phyloP scores from a whole-genome alignment of 1,140 invertebrate genomes.

The Cotesia glomerata region DNA sequence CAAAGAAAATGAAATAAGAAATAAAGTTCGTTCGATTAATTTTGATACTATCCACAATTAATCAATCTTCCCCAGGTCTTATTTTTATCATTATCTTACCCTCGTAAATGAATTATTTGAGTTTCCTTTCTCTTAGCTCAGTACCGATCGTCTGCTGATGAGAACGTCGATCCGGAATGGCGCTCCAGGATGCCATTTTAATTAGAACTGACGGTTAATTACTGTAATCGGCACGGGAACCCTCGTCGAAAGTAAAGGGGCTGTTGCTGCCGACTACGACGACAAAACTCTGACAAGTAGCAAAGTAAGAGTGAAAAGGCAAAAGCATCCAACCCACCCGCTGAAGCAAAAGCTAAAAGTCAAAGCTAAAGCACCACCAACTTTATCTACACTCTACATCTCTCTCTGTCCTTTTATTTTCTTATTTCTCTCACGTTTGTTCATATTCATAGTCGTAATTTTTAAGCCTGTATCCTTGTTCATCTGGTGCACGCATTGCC shows the following conservation, averaged over 20 bases:
- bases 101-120: neutral
- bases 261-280: neutral
- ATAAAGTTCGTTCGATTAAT: too few relatives aligned
- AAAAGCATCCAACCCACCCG: neutral
- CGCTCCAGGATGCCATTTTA: conserved; percentile 37
- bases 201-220: conserved; percentile 47
- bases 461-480: neutral
- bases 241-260: conserved; percentile 1
- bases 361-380: too few relatives aligned
- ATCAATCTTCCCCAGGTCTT: too few relatives aligned
- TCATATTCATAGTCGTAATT: neutral
- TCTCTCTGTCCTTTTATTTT: neutral
- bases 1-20: too few relatives aligned
- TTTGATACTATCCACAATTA: too few relatives aligned
- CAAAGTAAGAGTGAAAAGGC: conserved; percentile 24
- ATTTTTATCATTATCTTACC: neutral
- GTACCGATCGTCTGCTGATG: neutral
- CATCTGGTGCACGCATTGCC: neutral
- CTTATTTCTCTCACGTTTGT: neutral
- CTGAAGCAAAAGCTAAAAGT: too few relatives aligned
- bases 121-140: neutral
- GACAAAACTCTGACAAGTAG: neutral
- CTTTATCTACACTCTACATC: neutral
- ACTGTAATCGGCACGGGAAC: conserved; percentile 37
- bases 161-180: neutral